Conservation (phyloP, 2,888 invertebrate genomes). For the Sipha maydis region DNA sequence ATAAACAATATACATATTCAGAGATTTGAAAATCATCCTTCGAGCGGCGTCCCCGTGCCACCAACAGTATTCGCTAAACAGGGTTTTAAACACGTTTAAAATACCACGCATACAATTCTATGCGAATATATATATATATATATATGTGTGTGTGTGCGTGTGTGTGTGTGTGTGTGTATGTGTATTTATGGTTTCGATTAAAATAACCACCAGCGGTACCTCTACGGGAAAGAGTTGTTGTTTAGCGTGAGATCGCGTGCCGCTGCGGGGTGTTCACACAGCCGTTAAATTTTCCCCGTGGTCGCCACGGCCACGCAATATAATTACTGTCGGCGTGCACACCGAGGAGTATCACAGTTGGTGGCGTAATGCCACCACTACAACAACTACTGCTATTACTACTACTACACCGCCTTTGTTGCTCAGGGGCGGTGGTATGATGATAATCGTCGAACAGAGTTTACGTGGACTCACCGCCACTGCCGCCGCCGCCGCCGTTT, state of each 20-base stretch:
- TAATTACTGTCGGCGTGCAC: constrained; percentile 57
- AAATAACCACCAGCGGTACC: constrained; percentile 37
- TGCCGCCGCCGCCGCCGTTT: no score
- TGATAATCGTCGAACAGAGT: constrained; percentile 37
- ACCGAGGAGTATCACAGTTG: constrained; percentile 49
- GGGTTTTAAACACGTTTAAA: not conserved
- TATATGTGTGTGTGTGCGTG: not conserved
- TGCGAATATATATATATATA: not conserved
- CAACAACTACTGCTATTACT: not conserved
- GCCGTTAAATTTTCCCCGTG: constrained; percentile 50
- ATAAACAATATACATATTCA: no score
- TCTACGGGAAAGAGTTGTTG: constrained; percentile 47
- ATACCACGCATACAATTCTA: not conserved
- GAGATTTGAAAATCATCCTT: not conserved
- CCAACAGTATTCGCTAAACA: not conserved
- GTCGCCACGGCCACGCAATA: constrained; percentile 44
- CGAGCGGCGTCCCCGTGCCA: not conserved
- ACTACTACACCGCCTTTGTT: not conserved
- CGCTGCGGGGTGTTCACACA: constrained; percentile 55
- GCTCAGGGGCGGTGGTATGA: constrained; percentile 10
- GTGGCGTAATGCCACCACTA: constrained; percentile 42
- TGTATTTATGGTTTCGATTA: constrained; percentile 51
- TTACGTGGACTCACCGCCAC: not conserved
- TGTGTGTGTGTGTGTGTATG: not conserved
- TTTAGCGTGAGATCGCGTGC: constrained; percentile 55